Evolutionary conservation across 2,113 vertebrate genomes (phyloP).

Genomic region (Cynopterus brachyotis): DNA sequence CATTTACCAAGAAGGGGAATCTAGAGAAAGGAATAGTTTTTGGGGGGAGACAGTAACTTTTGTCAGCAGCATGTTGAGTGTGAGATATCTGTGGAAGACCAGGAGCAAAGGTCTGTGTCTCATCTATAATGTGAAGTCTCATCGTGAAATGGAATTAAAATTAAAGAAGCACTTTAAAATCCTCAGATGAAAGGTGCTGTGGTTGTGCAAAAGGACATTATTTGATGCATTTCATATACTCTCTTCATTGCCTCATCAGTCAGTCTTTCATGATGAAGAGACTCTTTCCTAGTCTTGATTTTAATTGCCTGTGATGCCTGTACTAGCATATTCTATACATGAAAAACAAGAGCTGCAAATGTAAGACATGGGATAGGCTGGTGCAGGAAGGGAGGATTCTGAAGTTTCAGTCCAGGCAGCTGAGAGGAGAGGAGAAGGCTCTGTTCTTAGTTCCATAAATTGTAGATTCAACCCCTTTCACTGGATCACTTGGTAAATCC

Average conservation of each 20-base stretch:
- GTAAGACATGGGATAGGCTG: neutral
- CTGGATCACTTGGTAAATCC: neutral
- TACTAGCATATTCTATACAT: neutral
- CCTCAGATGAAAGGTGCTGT: neutral
- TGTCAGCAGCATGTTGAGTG: no score
- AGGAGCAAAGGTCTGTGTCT: neutral
- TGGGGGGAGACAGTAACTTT: neutral
- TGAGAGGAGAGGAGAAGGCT: neutral
- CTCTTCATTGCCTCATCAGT: neutral
- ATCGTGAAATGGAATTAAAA: neutral
- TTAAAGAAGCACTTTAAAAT: neutral
- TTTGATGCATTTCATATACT: neutral
- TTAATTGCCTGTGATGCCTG: neutral
- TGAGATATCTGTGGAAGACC: neutral
- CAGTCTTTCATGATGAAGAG: neutral
- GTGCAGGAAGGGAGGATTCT: neutral
- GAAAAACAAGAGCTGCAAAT: neutral
- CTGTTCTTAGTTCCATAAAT: neutral
- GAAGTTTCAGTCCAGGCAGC: neutral
- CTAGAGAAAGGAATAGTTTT: neutral
- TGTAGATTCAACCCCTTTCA: neutral
- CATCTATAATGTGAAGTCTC: neutral
- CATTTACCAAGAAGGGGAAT: neutral
- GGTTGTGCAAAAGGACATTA: neutral
- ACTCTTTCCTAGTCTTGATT: neutral